phyloP scores from a whole-genome alignment of 2,888 invertebrate genomes.

The Drosophila mimica region DNA sequence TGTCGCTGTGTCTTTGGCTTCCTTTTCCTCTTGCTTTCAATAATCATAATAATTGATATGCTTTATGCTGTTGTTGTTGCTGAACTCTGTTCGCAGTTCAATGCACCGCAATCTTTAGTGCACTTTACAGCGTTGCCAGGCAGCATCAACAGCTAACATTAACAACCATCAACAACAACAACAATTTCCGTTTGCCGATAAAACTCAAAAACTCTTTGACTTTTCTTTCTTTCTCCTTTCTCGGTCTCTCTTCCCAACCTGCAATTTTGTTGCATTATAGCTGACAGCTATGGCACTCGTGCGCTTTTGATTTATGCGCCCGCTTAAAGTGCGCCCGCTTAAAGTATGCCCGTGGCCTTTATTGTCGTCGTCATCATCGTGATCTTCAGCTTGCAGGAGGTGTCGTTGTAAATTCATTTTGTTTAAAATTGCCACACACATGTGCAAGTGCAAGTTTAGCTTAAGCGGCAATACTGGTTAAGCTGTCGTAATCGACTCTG shows the following conservation, averaged over 20 bases:
- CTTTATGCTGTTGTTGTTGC: slow-evolving; percentile 25
- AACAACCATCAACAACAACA: slow-evolving; percentile 37
- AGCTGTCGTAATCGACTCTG: slow-evolving; percentile 31
- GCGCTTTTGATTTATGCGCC: slow-evolving; percentile 60
- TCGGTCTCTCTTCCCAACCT: too few relatives aligned
- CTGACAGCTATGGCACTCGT: slow-evolving; percentile 41
- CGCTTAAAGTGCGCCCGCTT: slow-evolving; percentile 47
- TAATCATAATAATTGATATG: slow-evolving; percentile 70
- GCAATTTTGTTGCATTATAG: slow-evolving; percentile 10
- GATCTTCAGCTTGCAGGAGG: slow-evolving; percentile 43
- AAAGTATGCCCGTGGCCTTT: slow-evolving; percentile 46
- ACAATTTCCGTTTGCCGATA: slow-evolving; percentile 60
- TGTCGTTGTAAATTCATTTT: slow-evolving; percentile 57
- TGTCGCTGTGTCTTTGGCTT: slow-evolving; percentile 20
- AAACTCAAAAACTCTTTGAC: slow-evolving; percentile 33
- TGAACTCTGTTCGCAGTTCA: slow-evolving; percentile 56
- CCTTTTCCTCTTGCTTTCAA: slow-evolving; percentile 46
- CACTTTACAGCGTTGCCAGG: slow-evolving; percentile 22
- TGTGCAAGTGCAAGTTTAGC: slow-evolving; percentile 39
- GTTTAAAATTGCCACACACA: slow-evolving; percentile 42
- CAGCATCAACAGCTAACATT: slow-evolving; percentile 37
- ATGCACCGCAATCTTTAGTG: slow-evolving; percentile 46
- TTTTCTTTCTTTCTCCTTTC: slow-evolving; percentile 2
- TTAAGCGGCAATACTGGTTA: slow-evolving; percentile 46
- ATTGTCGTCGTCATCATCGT: slow-evolving; percentile 29